Conservation (phyloP, 2,888 invertebrate species). For the Dasysyrphus albostriatus region DNA sequence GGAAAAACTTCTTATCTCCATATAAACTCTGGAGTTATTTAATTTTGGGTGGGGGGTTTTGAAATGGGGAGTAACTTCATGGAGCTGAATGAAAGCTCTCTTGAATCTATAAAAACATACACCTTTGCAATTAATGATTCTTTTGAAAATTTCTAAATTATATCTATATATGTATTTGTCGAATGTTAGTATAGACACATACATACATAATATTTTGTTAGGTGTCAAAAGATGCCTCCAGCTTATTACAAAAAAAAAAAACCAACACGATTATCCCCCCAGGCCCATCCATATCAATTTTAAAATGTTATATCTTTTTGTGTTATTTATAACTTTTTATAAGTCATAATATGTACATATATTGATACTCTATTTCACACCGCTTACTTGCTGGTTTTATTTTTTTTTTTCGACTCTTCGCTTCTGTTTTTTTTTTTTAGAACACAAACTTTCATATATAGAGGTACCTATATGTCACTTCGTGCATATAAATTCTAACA, state of each 20-base stretch:
- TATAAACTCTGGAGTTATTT: too few species aligned
- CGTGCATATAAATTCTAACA: constrained; percentile 74
- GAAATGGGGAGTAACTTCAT: too few species aligned
- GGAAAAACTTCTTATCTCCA: too few species aligned
- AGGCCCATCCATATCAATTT: constrained; percentile 70
- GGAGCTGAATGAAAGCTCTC: too few species aligned
- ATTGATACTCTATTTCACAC: constrained; percentile 45
- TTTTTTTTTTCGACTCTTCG: background rate
- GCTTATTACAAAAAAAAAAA: background rate
- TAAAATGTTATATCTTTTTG: constrained; percentile 67
- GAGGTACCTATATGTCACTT: constrained; percentile 57
- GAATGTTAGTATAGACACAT: too few species aligned
- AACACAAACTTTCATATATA: constrained; percentile 39
- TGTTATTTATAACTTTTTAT: constrained; percentile 60
- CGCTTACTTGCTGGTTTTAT: background rate
- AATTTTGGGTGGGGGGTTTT: too few species aligned
- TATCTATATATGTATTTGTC: too few species aligned
- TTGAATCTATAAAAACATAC: too few species aligned
- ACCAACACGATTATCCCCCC: constrained; percentile 52
- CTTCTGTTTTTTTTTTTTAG: background rate
- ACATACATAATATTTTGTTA: too few species aligned
- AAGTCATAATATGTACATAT: constrained; percentile 17
- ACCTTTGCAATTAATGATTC: too few species aligned
- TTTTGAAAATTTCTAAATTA: too few species aligned
- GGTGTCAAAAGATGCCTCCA: background rate